Evolutionary conservation across 2,888 invertebrate genomes (phyloP).

Genomic region (Drosophila engyochracea): DNA sequence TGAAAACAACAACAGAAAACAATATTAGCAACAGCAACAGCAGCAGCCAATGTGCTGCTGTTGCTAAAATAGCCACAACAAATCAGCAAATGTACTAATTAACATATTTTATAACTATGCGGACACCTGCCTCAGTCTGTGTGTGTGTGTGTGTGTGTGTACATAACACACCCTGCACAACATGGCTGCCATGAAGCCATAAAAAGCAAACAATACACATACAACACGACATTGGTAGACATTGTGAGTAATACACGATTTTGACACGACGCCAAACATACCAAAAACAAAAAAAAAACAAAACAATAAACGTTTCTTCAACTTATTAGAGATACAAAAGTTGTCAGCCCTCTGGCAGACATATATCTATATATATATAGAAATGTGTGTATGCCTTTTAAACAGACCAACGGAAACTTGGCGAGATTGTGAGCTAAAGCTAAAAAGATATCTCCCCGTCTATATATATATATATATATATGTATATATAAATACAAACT

Average conservation of each 20-base stretch:
- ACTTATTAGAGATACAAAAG: slow-evolving; percentile 34
- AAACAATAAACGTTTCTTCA: slow-evolving; percentile 37
- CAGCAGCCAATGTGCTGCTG: slow-evolving; percentile 25
- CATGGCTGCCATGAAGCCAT: slow-evolving; percentile 61
- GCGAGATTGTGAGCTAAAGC: not conserved
- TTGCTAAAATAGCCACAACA: slow-evolving; percentile 64
- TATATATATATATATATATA: not conserved
- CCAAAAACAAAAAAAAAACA: slow-evolving; percentile 1
- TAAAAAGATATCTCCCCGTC: not conserved
- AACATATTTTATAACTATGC: slow-evolving; percentile 65
- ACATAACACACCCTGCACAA: slow-evolving; percentile 58
- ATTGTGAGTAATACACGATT: slow-evolving; percentile 50
- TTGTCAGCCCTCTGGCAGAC: not conserved
- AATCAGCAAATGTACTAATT: slow-evolving; percentile 76
- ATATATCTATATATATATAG: not conserved
- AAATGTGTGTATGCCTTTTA: not conserved
- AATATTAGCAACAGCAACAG: slow-evolving; percentile 5
- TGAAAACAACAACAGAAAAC: slow-evolving; percentile 24
- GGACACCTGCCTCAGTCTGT: slow-evolving; percentile 21
- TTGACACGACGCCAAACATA: slow-evolving; percentile 29
- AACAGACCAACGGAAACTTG: not conserved
- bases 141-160: slow-evolving; percentile 23
- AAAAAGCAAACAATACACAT: slow-evolving; percentile 26
- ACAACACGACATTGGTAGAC: slow-evolving; percentile 39
- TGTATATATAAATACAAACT: not conserved